phyloP scores from a whole-genome alignment of 2,888 invertebrate species.

The Ernsta delagoae region DNA sequence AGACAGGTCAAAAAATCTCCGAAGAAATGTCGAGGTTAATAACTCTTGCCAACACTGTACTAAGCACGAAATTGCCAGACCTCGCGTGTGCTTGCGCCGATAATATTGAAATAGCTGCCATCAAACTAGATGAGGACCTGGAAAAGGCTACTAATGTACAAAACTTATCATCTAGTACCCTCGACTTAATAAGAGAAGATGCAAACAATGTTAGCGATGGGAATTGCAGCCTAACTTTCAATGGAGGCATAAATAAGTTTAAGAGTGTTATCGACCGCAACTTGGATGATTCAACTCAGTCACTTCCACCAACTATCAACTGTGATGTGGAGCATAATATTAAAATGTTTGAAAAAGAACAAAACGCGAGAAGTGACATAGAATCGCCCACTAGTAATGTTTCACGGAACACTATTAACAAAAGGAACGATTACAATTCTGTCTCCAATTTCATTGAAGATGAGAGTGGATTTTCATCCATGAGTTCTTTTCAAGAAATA shows the following conservation, averaged over 20 bases:
- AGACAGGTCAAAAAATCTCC: constrained; percentile 64
- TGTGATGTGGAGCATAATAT: constrained; percentile 59
- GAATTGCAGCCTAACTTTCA: constrained; percentile 51
- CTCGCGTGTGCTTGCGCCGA: constrained; percentile 64
- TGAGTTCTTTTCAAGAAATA: constrained; percentile 93
- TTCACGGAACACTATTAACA: constrained; percentile 51
- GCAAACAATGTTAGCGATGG: constrained; percentile 54
- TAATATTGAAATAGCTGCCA: constrained; percentile 35
- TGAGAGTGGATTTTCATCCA: constrained; percentile 94
- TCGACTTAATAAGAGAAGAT: constrained; percentile 57
- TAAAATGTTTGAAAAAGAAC: constrained; percentile 54
- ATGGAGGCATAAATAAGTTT: constrained; percentile 52
- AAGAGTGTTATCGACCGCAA: constrained; percentile 52
- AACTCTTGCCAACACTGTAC: constrained; percentile 79
- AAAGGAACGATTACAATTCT: constrained; percentile 63
- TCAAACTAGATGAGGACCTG: constrained; percentile 38
- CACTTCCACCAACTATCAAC: constrained; percentile 52
- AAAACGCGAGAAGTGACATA: constrained; percentile 42
- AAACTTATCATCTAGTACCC: constrained; percentile 50
- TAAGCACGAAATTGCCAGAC: constrained; percentile 76
- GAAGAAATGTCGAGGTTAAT: constrained; percentile 78
- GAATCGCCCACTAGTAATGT: constrained; percentile 47
- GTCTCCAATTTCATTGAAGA: constrained; percentile 85
- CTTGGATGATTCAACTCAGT: constrained; percentile 54
- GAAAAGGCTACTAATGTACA: constrained; percentile 48